Conservation (phyloP, 2,797 vertebrate species). For the Epinephelus awoara region DNA sequence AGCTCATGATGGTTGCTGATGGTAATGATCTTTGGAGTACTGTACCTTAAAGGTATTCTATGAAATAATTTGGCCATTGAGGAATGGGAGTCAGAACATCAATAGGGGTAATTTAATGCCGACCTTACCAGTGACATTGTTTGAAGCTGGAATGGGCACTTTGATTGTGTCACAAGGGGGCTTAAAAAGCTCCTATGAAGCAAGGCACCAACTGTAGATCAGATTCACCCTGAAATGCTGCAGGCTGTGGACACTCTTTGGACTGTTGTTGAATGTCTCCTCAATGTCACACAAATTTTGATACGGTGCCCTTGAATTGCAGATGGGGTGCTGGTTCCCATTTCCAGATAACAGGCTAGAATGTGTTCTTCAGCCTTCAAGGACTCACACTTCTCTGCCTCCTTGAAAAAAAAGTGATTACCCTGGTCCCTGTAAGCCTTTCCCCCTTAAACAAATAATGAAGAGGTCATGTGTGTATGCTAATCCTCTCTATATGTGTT, state of each 20-base stretch:
- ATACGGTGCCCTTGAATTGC: neutral
- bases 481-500: conserved; percentile 2
- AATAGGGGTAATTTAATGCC: neutral
- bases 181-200: neutral
- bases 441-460: neutral
- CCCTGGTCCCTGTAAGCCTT: neutral
- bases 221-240: conserved; percentile 1
- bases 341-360: conserved; percentile 8
- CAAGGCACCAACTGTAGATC: neutral
- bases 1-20: neutral
- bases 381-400: neutral
- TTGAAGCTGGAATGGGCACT: neutral
- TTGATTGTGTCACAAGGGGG: neutral
- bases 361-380: conserved; percentile 1
- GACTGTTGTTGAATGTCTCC: neutral
- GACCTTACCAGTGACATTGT: neutral
- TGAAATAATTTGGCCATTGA: neutral
- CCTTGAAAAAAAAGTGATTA: neutral
- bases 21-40: neutral
- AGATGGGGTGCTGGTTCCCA: neutral
- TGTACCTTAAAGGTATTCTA: neutral
- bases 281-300: conserved; percentile 1
- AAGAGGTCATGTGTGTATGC: neutral
- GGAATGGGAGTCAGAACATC: conserved; percentile 12
- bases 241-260: neutral